Conservation (phyloP, 2,888 invertebrate genomes). For the Rotaria socialis region DNA sequence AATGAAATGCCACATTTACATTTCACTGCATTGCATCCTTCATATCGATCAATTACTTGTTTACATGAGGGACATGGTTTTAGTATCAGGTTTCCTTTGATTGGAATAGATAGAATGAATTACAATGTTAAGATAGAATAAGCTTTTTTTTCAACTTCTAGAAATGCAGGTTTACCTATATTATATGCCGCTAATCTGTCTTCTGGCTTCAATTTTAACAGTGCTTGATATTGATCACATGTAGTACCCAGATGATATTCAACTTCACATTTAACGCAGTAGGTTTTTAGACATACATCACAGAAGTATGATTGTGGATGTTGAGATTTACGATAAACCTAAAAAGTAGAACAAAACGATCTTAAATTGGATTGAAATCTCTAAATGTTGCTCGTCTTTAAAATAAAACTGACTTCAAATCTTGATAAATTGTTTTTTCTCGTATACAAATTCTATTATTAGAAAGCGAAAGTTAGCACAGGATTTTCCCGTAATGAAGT, state of each 20-base stretch:
- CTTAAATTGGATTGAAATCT: neutral
- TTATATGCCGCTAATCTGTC: neutral
- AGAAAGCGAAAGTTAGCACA: no score
- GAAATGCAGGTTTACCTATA: neutral
- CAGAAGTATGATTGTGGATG: no score
- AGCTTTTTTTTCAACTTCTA: no score
- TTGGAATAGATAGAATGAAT: neutral
- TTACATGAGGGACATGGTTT: neutral
- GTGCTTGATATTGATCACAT: neutral
- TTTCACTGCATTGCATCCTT: neutral
- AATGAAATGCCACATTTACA: neutral
- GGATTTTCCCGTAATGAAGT: no score
- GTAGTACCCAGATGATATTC: no score
- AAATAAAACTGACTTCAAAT: no score
- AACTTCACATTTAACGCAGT: no score
- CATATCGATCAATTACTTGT: neutral
- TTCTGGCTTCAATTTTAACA: neutral
- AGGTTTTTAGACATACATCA: no score
- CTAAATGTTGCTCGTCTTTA: neutral
- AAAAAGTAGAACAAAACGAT: neutral
- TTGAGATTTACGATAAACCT: no score
- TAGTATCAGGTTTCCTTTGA: neutral
- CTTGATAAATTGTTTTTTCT: no score
- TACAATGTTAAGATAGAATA: no score
- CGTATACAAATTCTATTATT: no score